Evolutionary conservation across 2,888 invertebrate species (phyloP).

Genomic region (Dorcus parallelipipedus): DNA sequence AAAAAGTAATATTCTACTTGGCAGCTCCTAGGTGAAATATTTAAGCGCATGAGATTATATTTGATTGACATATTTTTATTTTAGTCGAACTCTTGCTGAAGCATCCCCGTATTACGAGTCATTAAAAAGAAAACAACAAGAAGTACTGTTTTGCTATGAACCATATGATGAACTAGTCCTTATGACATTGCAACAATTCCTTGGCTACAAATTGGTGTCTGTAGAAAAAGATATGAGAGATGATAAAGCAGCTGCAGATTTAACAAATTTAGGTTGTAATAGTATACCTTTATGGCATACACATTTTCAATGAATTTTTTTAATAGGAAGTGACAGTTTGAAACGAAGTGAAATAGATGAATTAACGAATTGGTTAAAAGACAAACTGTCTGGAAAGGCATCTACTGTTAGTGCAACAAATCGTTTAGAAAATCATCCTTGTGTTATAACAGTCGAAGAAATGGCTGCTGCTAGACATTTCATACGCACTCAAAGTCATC

Average conservation of each 20-base stretch:
- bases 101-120: slow-evolving; percentile 94
- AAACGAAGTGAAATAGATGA: slow-evolving; percentile 73
- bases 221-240: slow-evolving; percentile 92
- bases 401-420: slow-evolving; percentile 79
- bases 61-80: slow-evolving; percentile 28
- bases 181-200: slow-evolving; percentile 82
- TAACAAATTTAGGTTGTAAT: slow-evolving; percentile 57
- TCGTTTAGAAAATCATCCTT: slow-evolving; percentile 85
- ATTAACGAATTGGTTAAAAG: slow-evolving; percentile 75
- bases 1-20: slow-evolving; percentile 87
- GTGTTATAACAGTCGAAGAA: slow-evolving; percentile 92
- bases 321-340: slow-evolving; percentile 63
- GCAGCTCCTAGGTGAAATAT: slow-evolving; percentile 81
- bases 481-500: slow-evolving; percentile 81
- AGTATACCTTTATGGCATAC: too few relatives aligned
- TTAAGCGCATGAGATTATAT: not conserved
- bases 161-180: slow-evolving; percentile 95
- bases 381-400: slow-evolving; percentile 74
- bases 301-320: not conserved
- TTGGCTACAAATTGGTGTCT: slow-evolving; percentile 72
- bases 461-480: slow-evolving; percentile 97
- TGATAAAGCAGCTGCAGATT: slow-evolving; percentile 57
- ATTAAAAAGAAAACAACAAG: slow-evolving; percentile 79
- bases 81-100: slow-evolving; percentile 86
- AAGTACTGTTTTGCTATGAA: slow-evolving; percentile 94